Percentiles rank a stretch among this genome's conserved stretches.
These are phyloP conservation scores for Tetranychus urticae DNA, from an alignment of 1,140 invertebrate genomes.

Conservation along the genomic window DNA sequence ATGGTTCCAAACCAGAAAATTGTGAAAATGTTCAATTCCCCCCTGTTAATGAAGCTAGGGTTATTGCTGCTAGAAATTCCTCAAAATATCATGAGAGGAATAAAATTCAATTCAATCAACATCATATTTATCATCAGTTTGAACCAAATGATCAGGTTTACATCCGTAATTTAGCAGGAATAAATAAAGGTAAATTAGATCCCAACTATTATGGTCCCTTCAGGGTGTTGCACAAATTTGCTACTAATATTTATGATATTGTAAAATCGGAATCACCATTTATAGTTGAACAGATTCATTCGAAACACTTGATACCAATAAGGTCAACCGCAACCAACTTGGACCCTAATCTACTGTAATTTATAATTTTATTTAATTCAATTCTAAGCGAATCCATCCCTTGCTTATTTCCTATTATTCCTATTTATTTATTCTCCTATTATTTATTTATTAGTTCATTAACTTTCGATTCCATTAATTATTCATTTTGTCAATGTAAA, in stretches of 20 bases:
- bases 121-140: not conserved
- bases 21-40: not conserved
- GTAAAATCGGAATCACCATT: too few relatives aligned
- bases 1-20: not conserved
- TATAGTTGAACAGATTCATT: too few relatives aligned
- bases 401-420: too few relatives aligned
- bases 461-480: too few relatives aligned
- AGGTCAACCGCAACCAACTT: too few relatives aligned
- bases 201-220: not conserved
- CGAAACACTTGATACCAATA: too few relatives aligned
- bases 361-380: too few relatives aligned
- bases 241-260: not conserved
- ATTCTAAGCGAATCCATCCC: too few relatives aligned
- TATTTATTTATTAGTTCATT: too few relatives aligned
- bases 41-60: not conserved
- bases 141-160: not conserved
- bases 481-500: too few relatives aligned
- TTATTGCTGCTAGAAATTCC: not conserved
- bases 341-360: too few relatives aligned
- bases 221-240: not conserved
- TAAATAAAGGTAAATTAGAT: not conserved
- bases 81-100: not conserved
- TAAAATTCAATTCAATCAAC: not conserved
- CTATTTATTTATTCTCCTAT: too few relatives aligned
- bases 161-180: not conserved